Evolutionary conservation across 1,140 invertebrate genomes (phyloP).

Genomic region (Parapsyche elsis): DNA sequence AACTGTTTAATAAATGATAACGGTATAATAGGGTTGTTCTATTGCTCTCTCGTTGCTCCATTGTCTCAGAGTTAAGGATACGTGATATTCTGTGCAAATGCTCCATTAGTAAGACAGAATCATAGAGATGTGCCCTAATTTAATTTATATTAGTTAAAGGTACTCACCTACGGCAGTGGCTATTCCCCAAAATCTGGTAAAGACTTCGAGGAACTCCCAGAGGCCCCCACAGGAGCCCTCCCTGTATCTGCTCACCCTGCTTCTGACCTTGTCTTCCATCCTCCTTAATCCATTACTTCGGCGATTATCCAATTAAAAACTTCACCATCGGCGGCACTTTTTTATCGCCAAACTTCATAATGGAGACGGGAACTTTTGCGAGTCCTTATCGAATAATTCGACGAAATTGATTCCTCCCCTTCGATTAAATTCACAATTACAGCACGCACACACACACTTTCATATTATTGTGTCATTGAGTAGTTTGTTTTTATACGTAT

Average conservation of each 20-base stretch:
- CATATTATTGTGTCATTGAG: no score
- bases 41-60: no score
- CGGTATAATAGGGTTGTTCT: no score
- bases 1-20: no score
- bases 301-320: constrained; percentile 36
- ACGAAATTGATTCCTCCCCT: no score
- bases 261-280: constrained; percentile 52
- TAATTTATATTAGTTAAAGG: background rate
- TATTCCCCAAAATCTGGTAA: constrained; percentile 53
- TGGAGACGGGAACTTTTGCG: background rate
- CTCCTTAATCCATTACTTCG: constrained; percentile 34
- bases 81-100: no score
- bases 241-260: constrained; percentile 49
- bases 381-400: no score
- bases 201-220: constrained; percentile 52
- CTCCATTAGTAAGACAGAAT: no score
- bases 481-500: no score
- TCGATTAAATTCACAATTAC: no score
- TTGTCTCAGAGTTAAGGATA: no score
- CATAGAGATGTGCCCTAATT: background rate
- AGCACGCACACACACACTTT: no score
- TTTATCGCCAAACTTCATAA: constrained; percentile 26
- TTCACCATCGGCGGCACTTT: constrained; percentile 14
- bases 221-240: constrained; percentile 49
- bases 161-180: constrained; percentile 54